Evolutionary conservation across 2,888 invertebrate species (phyloP).

Genomic region (Nezara viridula): DNA sequence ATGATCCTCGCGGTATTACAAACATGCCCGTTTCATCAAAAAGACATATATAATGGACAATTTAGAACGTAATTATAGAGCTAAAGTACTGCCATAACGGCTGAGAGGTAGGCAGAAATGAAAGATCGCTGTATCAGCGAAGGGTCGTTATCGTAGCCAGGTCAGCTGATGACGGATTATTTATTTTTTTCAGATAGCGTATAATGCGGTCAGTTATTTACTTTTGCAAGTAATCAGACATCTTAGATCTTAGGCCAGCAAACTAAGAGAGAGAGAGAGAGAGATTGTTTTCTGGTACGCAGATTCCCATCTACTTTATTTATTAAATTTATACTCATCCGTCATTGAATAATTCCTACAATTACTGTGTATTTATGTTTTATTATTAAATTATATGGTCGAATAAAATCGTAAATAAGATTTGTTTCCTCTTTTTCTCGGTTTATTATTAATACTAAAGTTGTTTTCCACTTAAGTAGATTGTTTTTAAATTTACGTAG

Average conservation of each 20-base stretch:
- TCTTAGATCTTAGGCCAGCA: neutral
- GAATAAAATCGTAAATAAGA: too few species aligned
- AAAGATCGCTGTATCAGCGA: neutral
- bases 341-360: too few species aligned
- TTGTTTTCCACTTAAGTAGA: too few species aligned
- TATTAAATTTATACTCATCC: too few species aligned
- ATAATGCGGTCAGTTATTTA: neutral
- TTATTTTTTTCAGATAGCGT: neutral
- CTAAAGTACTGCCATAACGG: neutral
- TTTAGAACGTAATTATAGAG: neutral
- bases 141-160: neutral
- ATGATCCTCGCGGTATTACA: too few species aligned
- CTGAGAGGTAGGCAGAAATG: neutral
- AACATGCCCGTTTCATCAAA: neutral
- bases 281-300: too few species aligned
- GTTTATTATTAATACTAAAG: too few species aligned
- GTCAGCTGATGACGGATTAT: neutral
- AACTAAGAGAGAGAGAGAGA: neutral
- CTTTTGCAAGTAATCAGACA: neutral
- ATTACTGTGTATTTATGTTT: too few species aligned
- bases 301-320: too few species aligned
- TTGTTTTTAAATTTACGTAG: too few species aligned
- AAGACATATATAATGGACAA: neutral
- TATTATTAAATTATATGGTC: too few species aligned
- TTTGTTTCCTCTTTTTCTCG: too few species aligned